These are phyloP conservation scores for Limonius californicus DNA, from an alignment of 1,140 invertebrate genomes.

Conservation along the genomic window DNA sequence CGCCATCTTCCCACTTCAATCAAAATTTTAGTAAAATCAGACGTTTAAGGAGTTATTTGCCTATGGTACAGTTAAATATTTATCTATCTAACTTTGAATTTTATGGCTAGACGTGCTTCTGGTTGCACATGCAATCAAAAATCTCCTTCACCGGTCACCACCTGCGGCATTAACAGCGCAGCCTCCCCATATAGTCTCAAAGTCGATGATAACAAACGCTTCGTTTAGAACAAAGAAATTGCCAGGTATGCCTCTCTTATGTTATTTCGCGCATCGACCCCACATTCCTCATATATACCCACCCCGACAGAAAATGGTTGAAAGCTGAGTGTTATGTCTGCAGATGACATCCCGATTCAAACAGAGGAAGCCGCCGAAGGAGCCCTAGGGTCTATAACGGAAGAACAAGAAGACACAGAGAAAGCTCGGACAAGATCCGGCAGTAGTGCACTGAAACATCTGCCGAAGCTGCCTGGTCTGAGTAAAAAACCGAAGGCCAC, in stretches of 20 bases:
- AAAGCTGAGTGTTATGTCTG: not conserved
- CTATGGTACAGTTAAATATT: too few species aligned
- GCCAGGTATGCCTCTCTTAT: slow-evolving; percentile 74
- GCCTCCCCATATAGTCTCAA: slow-evolving; percentile 75
- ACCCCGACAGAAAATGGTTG: not conserved
- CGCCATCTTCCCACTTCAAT: too few species aligned
- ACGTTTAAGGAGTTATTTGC: too few species aligned
- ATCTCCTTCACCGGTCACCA: slow-evolving; percentile 64
- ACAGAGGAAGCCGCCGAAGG: slow-evolving; percentile 33
- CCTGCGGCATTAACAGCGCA: slow-evolving; percentile 53
- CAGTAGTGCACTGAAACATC: slow-evolving; percentile 42
- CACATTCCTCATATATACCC: too few species aligned
- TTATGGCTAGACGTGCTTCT: slow-evolving; percentile 71
- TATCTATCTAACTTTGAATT: too few species aligned
- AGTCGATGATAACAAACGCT: slow-evolving; percentile 95
- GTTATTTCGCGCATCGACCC: too few species aligned
- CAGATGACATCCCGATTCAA: slow-evolving; percentile 48
- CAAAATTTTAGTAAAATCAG: too few species aligned
- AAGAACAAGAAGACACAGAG: slow-evolving; percentile 43
- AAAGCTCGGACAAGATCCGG: slow-evolving; percentile 21
- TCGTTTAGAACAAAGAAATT: slow-evolving; percentile 94
- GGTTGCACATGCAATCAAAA: slow-evolving; percentile 84
- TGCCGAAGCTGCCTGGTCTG: slow-evolving; percentile 44
- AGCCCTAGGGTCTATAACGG: slow-evolving; percentile 43
- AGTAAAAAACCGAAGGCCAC: slow-evolving; percentile 44